Base-by-base conservation (phyloP, 2,888 invertebrate species). In the Miltochrista miniata region DNA sequence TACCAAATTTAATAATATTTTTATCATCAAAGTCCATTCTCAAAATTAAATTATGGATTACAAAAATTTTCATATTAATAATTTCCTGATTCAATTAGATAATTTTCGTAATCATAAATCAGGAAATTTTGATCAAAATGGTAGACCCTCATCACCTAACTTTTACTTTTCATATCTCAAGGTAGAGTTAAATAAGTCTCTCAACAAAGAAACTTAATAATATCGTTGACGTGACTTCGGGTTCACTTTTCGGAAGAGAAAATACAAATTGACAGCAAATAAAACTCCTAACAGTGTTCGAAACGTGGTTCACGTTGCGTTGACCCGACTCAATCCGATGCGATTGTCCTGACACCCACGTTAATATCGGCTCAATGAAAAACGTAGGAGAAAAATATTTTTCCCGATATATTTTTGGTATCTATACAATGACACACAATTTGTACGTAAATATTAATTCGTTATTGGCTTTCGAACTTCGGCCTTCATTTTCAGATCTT, bases 261-360 rank as follows among this genome's bases (percentile, higher is more conserved):
- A 73, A 72, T 59, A 62, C 59, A 64, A 68, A 64, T 60, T 76
- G 79, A 76, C 80, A 79, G 79, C 78, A 74, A 83, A 85, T 85
- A 83, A 82, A 84, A 84, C 76, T 81, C 78, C 59, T 77, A 73
- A 78, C 74, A 74, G 74, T 68, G 68, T 69, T 66, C 60, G 60
- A 69, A 74, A 71, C 70, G 63, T 24, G 18, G 69, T 64, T 72
- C 69, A 65, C 70, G 70, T 70, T 72, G 72, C 61, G 70, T 63
- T 59, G 81, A 85, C 82, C 85, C 80, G 71, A 76, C 83, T 85
- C 85, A 83, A 83, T 79, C 73, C 60, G 60, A 61, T 53, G 59
- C 68, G 69, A 72, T 72, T 70, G 60, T 58, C 51, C 73, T 78
- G 80, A 68, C 64, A 60, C 60, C 71, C 73, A 76, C 76, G 61